These are phyloP conservation scores for Macrochelys suwanniensis DNA, from an alignment of 2,797 vertebrate genomes.

Conservation along the genomic window DNA sequence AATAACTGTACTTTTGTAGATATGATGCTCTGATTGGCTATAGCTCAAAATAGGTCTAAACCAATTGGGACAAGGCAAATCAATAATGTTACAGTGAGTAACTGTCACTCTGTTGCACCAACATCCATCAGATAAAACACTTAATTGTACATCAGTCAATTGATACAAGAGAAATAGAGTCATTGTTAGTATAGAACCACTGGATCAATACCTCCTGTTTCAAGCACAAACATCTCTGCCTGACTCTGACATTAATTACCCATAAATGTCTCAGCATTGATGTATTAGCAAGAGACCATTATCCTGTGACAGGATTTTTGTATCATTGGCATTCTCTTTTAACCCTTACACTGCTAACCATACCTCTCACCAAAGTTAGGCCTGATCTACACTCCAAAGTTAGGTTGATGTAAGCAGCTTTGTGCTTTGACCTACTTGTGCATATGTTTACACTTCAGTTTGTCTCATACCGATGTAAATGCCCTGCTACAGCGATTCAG, in stretches of 20 bases:
- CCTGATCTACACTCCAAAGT: background rate
- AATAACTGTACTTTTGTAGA: background rate
- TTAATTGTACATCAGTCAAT: slow-evolving; percentile 11
- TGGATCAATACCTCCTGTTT: slow-evolving; percentile 36
- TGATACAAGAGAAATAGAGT: slow-evolving; percentile 27
- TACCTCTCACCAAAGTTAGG: background rate
- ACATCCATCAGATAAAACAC: slow-evolving; percentile 37
- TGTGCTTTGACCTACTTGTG: background rate
- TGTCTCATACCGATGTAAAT: background rate
- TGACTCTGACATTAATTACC: slow-evolving; percentile 38
- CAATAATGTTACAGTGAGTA: background rate
- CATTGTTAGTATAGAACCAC: slow-evolving; percentile 16
- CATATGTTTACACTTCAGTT: background rate
- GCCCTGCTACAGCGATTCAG: no score
- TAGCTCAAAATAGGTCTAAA: background rate
- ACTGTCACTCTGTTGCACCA: background rate
- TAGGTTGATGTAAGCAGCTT: background rate
- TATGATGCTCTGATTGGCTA: background rate
- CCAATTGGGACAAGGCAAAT: background rate
- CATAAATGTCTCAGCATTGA: slow-evolving; percentile 1
- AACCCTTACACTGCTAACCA: background rate
- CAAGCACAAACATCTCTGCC: slow-evolving; percentile 23
- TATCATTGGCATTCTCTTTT: background rate
- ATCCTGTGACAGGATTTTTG: background rate
- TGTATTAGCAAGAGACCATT: slow-evolving; percentile 2